phyloP scores from a whole-genome alignment of 2,113 vertebrate species.

The Megaceryle maxima region DNA sequence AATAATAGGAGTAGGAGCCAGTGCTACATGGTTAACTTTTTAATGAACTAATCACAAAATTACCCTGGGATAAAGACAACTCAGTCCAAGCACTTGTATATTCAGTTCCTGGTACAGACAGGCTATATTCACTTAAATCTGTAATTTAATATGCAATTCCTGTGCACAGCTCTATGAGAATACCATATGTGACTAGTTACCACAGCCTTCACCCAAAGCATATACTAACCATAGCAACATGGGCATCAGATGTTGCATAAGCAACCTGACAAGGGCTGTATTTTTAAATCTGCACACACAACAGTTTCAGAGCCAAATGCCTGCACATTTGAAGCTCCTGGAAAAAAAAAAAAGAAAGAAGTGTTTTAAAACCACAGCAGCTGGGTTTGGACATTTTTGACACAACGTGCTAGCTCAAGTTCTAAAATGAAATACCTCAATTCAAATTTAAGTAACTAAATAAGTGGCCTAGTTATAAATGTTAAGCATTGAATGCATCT shows the following conservation, averaged over 20 bases:
- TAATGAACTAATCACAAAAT: not conserved
- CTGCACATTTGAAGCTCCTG: slow-evolving; percentile 17
- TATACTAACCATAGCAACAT: slow-evolving; percentile 74
- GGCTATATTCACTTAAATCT: slow-evolving; percentile 18
- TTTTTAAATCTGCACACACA: slow-evolving; percentile 60
- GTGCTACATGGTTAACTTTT: not conserved
- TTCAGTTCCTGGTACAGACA: slow-evolving; percentile 4
- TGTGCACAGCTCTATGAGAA: slow-evolving; percentile 38
- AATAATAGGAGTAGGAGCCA: not conserved
- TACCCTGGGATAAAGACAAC: not conserved
- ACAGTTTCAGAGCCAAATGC: slow-evolving; percentile 61
- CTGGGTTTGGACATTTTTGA: not conserved
- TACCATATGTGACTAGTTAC: slow-evolving; percentile 71
- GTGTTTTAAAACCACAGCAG: not conserved
- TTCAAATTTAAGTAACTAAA: not conserved
- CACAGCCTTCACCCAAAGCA: slow-evolving; percentile 64
- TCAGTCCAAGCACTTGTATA: slow-evolving; percentile 1
- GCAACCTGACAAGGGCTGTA: slow-evolving; percentile 5
- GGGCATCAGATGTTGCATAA: slow-evolving; percentile 64
- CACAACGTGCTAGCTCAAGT: not conserved
- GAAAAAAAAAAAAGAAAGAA: not conserved
- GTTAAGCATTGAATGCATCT: not conserved
- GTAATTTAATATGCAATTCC: slow-evolving; percentile 70
- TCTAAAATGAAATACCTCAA: not conserved
- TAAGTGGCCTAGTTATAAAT: not conserved